phyloP scores from a whole-genome alignment of 2,888 invertebrate species.

The Mythimna ferrago region DNA sequence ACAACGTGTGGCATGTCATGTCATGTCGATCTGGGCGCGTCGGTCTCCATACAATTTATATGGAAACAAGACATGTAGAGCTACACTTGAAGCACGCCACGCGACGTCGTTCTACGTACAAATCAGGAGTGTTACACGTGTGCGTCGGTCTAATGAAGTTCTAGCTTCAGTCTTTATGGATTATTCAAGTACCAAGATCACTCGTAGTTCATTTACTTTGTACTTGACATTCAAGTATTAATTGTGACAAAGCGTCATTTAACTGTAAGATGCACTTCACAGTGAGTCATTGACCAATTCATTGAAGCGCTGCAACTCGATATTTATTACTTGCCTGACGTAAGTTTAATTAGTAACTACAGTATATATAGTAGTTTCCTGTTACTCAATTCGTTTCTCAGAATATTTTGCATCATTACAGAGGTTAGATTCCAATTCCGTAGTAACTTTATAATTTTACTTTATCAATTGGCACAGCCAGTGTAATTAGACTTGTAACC shows the following conservation, averaged over 20 bases:
- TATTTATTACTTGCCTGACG: constrained; percentile 7
- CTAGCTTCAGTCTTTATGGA: background rate
- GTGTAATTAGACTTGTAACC: too few relatives aligned
- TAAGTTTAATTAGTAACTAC: background rate
- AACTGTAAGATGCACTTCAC: constrained; percentile 12
- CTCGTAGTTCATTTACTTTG: background rate
- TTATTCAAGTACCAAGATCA: background rate
- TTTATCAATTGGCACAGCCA: too few relatives aligned
- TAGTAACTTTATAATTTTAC: too few relatives aligned
- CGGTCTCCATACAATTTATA: too few relatives aligned
- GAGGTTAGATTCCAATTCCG: too few relatives aligned
- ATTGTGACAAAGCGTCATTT: background rate
- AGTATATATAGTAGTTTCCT: background rate
- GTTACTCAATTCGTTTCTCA: background rate
- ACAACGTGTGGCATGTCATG: too few relatives aligned
- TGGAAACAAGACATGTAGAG: too few relatives aligned
- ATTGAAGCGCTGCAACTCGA: constrained; percentile 3
- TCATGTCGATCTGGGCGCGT: too few relatives aligned
- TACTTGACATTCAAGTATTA: constrained; percentile 19
- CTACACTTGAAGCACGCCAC: too few relatives aligned
- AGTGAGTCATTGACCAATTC: constrained; percentile 15
- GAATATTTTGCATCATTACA: background rate
- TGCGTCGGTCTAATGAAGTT: too few relatives aligned
- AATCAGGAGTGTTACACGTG: too few relatives aligned
- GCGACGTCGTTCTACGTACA: too few relatives aligned